Evolutionary conservation across 2,113 vertebrate species (phyloP).

Genomic region (Chloropsis hardwickii): DNA sequence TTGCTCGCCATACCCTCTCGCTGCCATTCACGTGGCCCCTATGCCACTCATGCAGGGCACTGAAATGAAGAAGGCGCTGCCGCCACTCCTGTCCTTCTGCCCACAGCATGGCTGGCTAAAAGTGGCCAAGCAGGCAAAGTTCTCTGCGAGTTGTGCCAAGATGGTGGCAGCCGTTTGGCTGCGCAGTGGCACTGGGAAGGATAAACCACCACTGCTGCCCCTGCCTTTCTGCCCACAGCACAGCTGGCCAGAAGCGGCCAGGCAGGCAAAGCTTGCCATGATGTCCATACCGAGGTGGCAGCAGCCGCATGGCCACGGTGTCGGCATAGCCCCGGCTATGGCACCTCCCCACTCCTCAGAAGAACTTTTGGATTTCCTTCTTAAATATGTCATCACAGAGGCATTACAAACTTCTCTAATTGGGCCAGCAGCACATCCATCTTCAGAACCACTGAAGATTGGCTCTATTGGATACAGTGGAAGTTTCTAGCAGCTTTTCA

Average conservation of each 20-base stretch:
- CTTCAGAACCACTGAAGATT: not conserved
- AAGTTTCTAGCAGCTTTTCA: not conserved
- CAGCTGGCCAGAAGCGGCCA: not conserved
- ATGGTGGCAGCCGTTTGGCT: no score
- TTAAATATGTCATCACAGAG: not conserved
- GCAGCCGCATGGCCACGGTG: not conserved
- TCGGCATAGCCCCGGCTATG: no score
- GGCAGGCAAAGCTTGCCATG: not conserved
- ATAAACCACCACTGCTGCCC: no score
- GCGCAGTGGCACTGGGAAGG: no score
- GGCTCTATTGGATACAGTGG: not conserved
- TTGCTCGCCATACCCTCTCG: accelerated
- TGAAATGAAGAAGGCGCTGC: no score
- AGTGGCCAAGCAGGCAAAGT: no score
- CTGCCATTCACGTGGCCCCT: accelerated
- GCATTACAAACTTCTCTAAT: not conserved
- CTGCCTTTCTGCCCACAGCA: not conserved
- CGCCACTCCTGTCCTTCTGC: no score
- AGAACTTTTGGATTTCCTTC: not conserved
- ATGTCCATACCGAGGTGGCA: not conserved
- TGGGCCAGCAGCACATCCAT: not conserved
- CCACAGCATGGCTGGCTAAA: no score
- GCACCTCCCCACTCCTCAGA: not conserved
- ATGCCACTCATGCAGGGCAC: no score
- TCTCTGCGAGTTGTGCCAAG: no score